Base-by-base conservation (phyloP, 2,113 vertebrate genomes). In the Tachycineta bicolor region DNA sequence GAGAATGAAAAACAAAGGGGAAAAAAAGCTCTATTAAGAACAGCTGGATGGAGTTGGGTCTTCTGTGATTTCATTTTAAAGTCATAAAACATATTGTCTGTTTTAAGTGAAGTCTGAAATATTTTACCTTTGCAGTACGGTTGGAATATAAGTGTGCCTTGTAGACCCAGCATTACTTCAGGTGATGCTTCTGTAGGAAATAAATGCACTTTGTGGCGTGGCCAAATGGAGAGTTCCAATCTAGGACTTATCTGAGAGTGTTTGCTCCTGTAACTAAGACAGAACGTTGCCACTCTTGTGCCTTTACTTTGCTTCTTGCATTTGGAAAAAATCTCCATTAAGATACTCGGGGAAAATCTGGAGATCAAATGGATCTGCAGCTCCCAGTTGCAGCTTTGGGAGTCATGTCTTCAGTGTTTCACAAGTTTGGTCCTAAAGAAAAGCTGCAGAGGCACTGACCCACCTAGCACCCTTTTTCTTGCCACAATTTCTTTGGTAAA, bases 1-100 rank as follows among this genome's bases (percentile, higher is more conserved):
- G 90, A 90, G 79, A 91, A 96, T 86, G 71, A 88, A 96, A 96
- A 96, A 95, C 87, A 94, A 96, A 93, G 31, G 49, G 33, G 29
- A 11, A 5, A 1, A 47, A 47, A 79, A 34, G 5, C 8, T 77
- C 33, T 86, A 67, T 93, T 94, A 91, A 88, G 55, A 96, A 93
- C 95, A 96, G 93, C 78, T 97, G 95, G 90, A 88, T 90, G 50
- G 70, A 91, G n/a, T 89, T 91, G 89, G 50, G 12, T 90, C 41
- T 85, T 88, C 59, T 33, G 39, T 93, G 82, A 89, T 95, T 96
- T 94, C 75, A 86, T 96, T 93, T 91, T 91, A 55, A 93, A 96
- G 67, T 68, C 70, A 80, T 94, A 87, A 93, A 87, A 68, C 67
- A 76, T 80, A 88, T 85, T 91, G 70, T 95, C 82, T 88, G 9